phyloP scores from a whole-genome alignment of 2,888 invertebrate genomes.

The Pocota personata region DNA sequence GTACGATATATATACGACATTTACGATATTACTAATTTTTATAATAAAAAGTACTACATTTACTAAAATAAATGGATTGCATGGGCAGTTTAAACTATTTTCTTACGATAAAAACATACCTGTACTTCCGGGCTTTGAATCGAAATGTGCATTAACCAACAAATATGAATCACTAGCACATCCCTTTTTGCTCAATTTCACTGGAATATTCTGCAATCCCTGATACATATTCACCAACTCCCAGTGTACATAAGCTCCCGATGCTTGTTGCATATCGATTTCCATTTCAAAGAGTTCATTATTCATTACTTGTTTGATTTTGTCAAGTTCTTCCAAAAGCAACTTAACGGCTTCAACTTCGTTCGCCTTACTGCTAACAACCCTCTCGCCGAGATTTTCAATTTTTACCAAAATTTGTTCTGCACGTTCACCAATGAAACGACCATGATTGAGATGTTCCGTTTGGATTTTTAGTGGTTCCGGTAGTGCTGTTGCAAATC shows the following conservation, averaged over 20 bases:
- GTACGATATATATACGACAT: too few relatives aligned
- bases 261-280: slow-evolving; percentile 79
- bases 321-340: slow-evolving; percentile 78
- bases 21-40: not conserved
- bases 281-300: slow-evolving; percentile 79
- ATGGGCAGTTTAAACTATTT: too few relatives aligned
- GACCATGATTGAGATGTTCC: slow-evolving; percentile 80
- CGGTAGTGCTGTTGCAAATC: slow-evolving; percentile 78
- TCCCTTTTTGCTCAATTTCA: slow-evolving; percentile 77
- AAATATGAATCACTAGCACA: slow-evolving; percentile 77
- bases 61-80: too few relatives aligned
- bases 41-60: not conserved
- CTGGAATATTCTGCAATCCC: slow-evolving; percentile 81
- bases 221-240: slow-evolving; percentile 80
- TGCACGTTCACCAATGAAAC: slow-evolving; percentile 88
- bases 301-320: slow-evolving; percentile 77
- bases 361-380: slow-evolving; percentile 89
- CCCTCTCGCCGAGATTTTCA: slow-evolving; percentile 87
- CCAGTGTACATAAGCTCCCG: slow-evolving; percentile 79
- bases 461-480: slow-evolving; percentile 77
- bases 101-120: slow-evolving; percentile 82
- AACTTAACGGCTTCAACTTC: slow-evolving; percentile 86
- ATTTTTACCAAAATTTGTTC: slow-evolving; percentile 85
- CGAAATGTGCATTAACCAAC: slow-evolving; percentile 96
- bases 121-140: slow-evolving; percentile 93